Evolutionary conservation across 2,797 vertebrate genomes (phyloP).

Genomic region (Sebastes hubbsi): DNA sequence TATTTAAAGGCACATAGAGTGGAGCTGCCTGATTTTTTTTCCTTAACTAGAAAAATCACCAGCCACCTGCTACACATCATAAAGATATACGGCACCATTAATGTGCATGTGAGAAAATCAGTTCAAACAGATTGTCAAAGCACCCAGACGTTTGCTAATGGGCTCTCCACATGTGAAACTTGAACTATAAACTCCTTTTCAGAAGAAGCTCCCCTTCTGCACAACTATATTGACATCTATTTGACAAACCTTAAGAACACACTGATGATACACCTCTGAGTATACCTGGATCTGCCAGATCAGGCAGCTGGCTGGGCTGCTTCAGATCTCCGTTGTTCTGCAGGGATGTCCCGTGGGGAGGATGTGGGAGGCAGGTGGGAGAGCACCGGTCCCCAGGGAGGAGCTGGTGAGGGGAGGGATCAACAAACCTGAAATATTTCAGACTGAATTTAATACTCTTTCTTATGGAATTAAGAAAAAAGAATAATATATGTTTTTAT

Average conservation of each 20-base stretch:
- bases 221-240: constrained; percentile 8
- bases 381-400: constrained; percentile 56
- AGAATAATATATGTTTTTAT: background rate
- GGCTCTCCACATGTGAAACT: constrained; percentile 32
- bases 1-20: constrained; percentile 63
- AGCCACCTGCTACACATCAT: constrained; percentile 57
- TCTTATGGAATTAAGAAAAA: background rate
- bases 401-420: constrained; percentile 67
- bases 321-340: constrained; percentile 53
- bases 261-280: background rate
- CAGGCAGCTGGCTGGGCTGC: constrained; percentile 38
- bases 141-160: constrained; percentile 52
- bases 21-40: constrained; percentile 48
- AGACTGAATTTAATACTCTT: constrained; percentile 51
- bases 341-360: constrained; percentile 63
- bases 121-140: constrained; percentile 56
- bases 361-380: constrained; percentile 57
- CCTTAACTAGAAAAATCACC: constrained; percentile 47
- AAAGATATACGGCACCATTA: constrained; percentile 35
- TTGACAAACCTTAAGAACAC: constrained; percentile 1
- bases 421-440: constrained; percentile 78
- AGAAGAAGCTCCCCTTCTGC: background rate
- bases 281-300: constrained; percentile 61
- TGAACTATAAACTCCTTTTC: constrained; percentile 4
- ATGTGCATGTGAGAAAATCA: constrained; percentile 45